Evolutionary conservation across 1,140 invertebrate genomes (phyloP), one percentile per base, ranked within the genome.

Genomic region (Liolophura sinensis): DNA sequence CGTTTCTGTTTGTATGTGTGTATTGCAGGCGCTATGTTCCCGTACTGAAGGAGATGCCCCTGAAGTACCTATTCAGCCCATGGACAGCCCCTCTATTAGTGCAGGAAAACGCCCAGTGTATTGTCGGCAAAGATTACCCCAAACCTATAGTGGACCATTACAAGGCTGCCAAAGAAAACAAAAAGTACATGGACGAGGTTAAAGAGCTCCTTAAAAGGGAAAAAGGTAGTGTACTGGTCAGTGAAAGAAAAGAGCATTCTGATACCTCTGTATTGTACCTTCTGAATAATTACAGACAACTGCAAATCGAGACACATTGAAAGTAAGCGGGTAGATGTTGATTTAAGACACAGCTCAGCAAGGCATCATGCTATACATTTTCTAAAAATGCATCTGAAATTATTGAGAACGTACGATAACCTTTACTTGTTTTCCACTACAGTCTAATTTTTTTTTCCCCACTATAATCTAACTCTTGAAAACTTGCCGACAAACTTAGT

Each of bases 71-170:
- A 52, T 87, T 85, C 79, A 83, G 86, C 66, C 86, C 86, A 0
- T 87, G 86, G 86, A 85, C 84, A 70, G 85, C 86, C 20, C 85
- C 86, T 6, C 59, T 73, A 15, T 71, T 74, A 22, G 69, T 87
- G 11, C 85, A 87, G 70, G 72, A 84, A 61, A 77, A 80, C 54
- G 80, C 79, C 9, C 78, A 82, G 15, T 87, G 86, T 72, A 74
- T 87, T 31, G 79, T 87, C 57, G 84, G 86, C 1, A 71, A 78
- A 64, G 85, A 87, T 73, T 87, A 87, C 72, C 86, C 86, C 1
- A 49, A 69, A 49, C 84, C 82, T 16, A 84, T 86, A 51, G 82
- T 87, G 0, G 76, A 85, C 58, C 85, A 87, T 69, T 77, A 77
- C 60, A 65, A 73, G 55, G 82, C 76, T 6, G 75, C 80, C 31